Evolutionary conservation across 1,140 invertebrate genomes (phyloP), one percentile per base, ranked within the genome.

Genomic region (Drosophila nasuta): DNA sequence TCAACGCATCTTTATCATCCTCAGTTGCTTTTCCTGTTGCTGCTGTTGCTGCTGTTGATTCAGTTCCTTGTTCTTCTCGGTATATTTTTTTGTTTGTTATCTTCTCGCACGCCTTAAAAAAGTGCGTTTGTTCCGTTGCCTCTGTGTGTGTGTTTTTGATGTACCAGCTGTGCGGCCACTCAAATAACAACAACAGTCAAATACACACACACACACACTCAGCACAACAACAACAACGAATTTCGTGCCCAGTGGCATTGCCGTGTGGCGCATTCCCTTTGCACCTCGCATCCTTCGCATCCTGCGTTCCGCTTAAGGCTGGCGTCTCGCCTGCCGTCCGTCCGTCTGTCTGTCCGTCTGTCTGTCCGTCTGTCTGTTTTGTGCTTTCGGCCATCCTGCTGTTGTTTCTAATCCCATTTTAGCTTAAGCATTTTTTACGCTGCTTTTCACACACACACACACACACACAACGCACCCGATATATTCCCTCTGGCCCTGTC

Each of bases 341-440:
- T 38, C 35, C 7, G 25, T 51, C 38, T 4, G 38, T 17, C 11
- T 13, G 28, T 59, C 11, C 13, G 7, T n/a, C n/a, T 11, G 33
- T 28, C 15, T 60, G 11, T 45, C 11, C 6, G 13, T 35, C 20
- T 20, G 20, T 4, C 20, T 25, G 20, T 25, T 25, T 10, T 13
- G 13, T 58, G 8, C 25, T 60, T 54, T 78, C 65, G 64, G 56
- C 60, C 75, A 25, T 62, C 64, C 77, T 59, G 30, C 41, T 71
- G 60, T 49, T 87, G 83, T 64, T 88, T 77, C 73, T 89, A 89
- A 89, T 88, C 81, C 85, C 85, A 88, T 89, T 88, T 83, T 83
- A 70, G 83, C 83, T 89, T 72, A 89, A 88, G 83, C 77, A 77
- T 87, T 87, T 85, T 88, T 77, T 76, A 73, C 72, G 69, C 81